phyloP scores from a whole-genome alignment of 2,113 vertebrate species.

The Struthio camelus region DNA sequence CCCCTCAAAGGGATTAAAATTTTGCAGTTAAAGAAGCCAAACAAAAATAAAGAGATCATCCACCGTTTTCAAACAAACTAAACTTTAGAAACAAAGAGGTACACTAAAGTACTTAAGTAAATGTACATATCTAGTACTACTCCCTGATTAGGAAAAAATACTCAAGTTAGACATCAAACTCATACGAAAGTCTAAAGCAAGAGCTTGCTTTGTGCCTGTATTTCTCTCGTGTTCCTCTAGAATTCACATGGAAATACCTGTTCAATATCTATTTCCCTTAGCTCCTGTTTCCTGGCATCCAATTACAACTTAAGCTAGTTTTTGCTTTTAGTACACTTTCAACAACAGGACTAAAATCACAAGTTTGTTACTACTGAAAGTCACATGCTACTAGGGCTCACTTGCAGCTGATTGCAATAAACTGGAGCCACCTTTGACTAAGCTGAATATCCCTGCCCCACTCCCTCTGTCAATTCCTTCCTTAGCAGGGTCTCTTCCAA shows the following conservation, averaged over 20 bases:
- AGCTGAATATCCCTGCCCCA: not conserved
- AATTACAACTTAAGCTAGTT: not conserved
- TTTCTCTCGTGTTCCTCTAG: not conserved
- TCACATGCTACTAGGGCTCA: not conserved
- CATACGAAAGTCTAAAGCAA: not conserved
- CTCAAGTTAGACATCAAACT: not conserved
- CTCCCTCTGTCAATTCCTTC: not conserved
- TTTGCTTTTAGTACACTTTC: not conserved
- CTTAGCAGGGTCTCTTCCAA: not conserved
- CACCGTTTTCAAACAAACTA: not conserved
- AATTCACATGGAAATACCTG: not conserved
- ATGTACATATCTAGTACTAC: too few relatives aligned
- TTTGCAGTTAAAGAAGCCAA: not conserved
- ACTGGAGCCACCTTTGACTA: not conserved
- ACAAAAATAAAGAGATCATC: not conserved
- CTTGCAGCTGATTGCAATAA: not conserved
- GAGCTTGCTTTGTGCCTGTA: not conserved
- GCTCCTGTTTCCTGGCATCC: too few relatives aligned
- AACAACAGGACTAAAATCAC: not conserved
- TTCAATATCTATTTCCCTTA: not conserved
- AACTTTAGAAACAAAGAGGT: not conserved
- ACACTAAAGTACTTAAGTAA: not conserved
- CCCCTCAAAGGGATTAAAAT: not conserved
- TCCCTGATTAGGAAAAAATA: not conserved
- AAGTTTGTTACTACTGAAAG: not conserved